These are phyloP conservation scores for Typhlichthys eigenmanni DNA, from an alignment of 2,797 vertebrate genomes.

Conservation along the genomic window DNA sequence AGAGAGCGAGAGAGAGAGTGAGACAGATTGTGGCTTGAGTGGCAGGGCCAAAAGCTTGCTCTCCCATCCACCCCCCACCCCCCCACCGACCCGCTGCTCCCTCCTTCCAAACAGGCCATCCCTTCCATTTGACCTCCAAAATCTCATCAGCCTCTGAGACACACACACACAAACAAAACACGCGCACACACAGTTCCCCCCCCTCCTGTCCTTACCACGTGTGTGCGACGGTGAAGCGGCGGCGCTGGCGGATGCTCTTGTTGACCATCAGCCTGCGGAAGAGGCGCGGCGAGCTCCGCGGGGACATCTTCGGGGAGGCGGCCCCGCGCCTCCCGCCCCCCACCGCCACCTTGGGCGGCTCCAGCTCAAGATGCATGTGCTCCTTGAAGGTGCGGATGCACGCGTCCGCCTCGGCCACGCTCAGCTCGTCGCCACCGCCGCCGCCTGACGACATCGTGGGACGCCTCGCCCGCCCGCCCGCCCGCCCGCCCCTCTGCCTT, in stretches of 20 bases:
- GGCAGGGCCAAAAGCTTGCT: not conserved
- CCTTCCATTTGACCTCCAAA: not conserved
- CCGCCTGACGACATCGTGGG: slow-evolving; percentile 81
- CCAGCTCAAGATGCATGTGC: slow-evolving; percentile 97
- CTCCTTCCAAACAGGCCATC: not conserved
- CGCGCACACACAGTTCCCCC: slow-evolving; percentile 47
- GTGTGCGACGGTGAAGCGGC: slow-evolving; percentile 96
- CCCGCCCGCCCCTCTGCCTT: slow-evolving; percentile 2
- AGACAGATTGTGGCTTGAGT: not conserved
- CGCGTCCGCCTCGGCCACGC: slow-evolving; percentile 83
- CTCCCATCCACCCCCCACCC: not conserved
- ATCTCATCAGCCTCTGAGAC: slow-evolving; percentile 5
- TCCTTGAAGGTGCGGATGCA: slow-evolving; percentile 98
- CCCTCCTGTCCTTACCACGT: slow-evolving; percentile 87
- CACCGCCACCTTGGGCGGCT: slow-evolving; percentile 84
- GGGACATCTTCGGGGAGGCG: slow-evolving; percentile 94
- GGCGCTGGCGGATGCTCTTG: slow-evolving; percentile 94
- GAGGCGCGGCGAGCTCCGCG: slow-evolving; percentile 93
- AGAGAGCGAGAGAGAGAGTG: too few relatives aligned
- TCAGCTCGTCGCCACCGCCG: slow-evolving; percentile 73
- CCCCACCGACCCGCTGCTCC: too few relatives aligned
- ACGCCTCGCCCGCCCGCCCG: too few relatives aligned
- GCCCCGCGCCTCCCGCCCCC: slow-evolving; percentile 80
- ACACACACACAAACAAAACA: not conserved
- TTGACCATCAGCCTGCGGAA: slow-evolving; percentile 98